Percentiles rank a stretch among this genome's conserved stretches.
Evolutionary conservation across 92 coral and sea anemone genomes (phyloP).

Genomic region (Parazoanthus swiftii): DNA sequence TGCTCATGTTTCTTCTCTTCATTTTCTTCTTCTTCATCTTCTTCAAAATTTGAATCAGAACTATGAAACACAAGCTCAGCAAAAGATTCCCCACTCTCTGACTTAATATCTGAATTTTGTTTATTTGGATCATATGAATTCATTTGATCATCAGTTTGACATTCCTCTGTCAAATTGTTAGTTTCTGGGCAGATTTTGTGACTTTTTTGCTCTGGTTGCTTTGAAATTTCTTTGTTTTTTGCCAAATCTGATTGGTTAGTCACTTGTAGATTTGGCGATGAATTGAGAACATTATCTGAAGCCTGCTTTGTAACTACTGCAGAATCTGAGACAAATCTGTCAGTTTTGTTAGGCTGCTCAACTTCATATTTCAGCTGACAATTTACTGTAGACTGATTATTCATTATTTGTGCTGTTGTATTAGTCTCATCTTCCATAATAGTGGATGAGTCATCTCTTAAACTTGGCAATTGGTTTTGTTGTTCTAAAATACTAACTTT

Average conservation of each 20-base stretch:
- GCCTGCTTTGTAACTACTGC: background rate
- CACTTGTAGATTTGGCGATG: background rate
- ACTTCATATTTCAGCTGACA: background rate
- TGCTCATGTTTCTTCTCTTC: constrained; percentile 41
- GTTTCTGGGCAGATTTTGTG: background rate
- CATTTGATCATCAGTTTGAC: background rate
- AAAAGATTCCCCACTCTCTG: constrained; percentile 48
- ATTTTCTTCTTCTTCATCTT: constrained; percentile 54
- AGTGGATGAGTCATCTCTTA: background rate
- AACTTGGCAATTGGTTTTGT: background rate
- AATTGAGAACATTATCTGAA: background rate
- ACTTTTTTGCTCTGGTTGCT: background rate
- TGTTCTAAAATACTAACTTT: background rate
- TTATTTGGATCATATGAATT: background rate
- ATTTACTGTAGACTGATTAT: background rate
- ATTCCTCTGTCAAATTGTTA: background rate
- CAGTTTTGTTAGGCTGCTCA: background rate
- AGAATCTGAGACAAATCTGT: background rate
- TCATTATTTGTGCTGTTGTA: background rate
- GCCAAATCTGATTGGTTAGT: background rate
- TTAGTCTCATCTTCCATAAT: background rate
- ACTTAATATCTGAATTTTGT: background rate
- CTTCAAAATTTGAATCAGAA: constrained; percentile 57
- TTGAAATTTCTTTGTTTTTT: background rate
- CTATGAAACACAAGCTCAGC: constrained; percentile 67